Conservation (phyloP, 2,888 invertebrate species). For the Lysandra bellargus region DNA sequence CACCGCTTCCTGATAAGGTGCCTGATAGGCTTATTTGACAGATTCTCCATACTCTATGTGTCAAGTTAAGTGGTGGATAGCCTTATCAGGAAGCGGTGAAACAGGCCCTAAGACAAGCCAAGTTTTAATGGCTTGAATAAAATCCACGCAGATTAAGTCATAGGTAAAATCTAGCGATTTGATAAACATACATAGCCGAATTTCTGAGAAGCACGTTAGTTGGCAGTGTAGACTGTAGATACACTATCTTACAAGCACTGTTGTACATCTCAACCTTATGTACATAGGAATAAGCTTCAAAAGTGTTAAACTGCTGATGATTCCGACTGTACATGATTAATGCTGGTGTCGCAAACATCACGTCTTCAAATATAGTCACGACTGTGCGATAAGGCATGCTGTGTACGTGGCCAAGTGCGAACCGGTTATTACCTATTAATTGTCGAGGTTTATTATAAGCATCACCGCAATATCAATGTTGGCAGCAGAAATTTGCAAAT, state of each 20-base stretch:
- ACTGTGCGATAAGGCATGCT: conserved; percentile 1
- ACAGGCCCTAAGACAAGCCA: too few species aligned
- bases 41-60: too few species aligned
- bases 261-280: neutral
- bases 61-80: too few species aligned
- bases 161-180: neutral
- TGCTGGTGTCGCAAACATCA: conserved; percentile 17
- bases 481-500: too few species aligned
- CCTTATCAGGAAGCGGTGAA: too few species aligned
- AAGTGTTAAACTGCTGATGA: neutral
- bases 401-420: neutral
- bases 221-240: neutral
- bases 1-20: too few species aligned
- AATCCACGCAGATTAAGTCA: neutral
- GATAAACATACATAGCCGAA: neutral
- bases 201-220: conserved; percentile 8
- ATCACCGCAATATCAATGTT: too few species aligned
- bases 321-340: neutral
- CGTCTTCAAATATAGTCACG: conserved; percentile 17
- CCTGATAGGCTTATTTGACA: too few species aligned
- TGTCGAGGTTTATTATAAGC: too few species aligned
- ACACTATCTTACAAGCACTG: neutral
- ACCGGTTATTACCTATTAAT: neutral
- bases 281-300: neutral
- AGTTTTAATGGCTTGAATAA: neutral